Conservation (phyloP, 2,888 invertebrate species). For the Escarpia spicata region DNA sequence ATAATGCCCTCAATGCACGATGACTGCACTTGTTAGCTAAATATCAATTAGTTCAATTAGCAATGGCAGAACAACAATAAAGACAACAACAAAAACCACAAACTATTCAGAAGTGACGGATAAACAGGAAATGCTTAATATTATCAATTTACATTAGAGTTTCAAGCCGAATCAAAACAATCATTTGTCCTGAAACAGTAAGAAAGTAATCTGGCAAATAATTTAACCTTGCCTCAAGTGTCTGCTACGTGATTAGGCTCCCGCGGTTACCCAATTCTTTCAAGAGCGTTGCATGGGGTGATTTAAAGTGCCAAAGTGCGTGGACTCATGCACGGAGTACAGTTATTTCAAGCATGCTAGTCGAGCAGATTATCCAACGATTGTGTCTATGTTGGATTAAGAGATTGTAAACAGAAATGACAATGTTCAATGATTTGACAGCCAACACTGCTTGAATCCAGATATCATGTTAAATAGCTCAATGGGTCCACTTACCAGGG, state of each 20-base stretch:
- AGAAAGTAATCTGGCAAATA: not conserved
- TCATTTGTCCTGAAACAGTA: not conserved
- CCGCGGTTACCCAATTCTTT: not conserved
- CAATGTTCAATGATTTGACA: not conserved
- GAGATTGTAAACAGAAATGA: not conserved
- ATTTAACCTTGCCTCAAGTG: slow-evolving; percentile 3
- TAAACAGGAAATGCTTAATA: too few relatives aligned
- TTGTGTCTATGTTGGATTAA: not conserved
- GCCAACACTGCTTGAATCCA: not conserved
- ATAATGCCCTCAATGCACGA: not conserved
- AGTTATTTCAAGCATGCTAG: not conserved
- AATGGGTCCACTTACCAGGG: not conserved
- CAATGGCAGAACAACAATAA: not conserved
- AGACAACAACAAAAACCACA: not conserved
- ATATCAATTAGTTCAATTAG: not conserved
- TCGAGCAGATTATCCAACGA: not conserved
- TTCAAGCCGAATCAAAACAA: not conserved
- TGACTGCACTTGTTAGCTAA: not conserved
- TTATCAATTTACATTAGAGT: not conserved
- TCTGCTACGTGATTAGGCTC: not conserved
- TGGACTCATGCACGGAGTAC: not conserved
- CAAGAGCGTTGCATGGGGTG: not conserved
- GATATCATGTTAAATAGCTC: not conserved
- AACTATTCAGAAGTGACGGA: not conserved
- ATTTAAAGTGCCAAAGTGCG: slow-evolving; percentile 13